Percentiles rank a stretch among this genome's conserved stretches.
Evolutionary conservation across 2,888 invertebrate species (phyloP).

Genomic region (Epirrhoe tristata): DNA sequence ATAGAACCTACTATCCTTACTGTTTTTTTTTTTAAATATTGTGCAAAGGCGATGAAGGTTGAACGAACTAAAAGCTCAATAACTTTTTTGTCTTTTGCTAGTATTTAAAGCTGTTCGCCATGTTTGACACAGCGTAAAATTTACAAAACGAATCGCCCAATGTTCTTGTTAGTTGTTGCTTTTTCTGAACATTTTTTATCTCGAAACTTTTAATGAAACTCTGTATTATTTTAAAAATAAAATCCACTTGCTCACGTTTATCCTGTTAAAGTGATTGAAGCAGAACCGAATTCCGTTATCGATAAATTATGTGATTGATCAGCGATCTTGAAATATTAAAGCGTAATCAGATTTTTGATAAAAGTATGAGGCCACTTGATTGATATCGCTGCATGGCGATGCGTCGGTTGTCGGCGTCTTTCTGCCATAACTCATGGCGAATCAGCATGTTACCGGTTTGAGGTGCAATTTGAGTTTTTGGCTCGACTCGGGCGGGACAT

Average conservation of each 20-base stretch:
- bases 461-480: constrained; percentile 53
- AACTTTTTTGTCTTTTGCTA: constrained; percentile 54
- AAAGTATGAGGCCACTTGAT: constrained; percentile 51
- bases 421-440: constrained; percentile 49
- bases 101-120: constrained; percentile 52
- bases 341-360: constrained; percentile 46
- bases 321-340: constrained; percentile 32
- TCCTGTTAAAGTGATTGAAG: constrained; percentile 23
- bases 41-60: constrained; percentile 45
- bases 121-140: constrained; percentile 63
- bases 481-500: constrained; percentile 36
- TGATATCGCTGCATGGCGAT: constrained; percentile 46
- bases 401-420: constrained; percentile 33
- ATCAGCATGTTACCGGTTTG: constrained; percentile 49
- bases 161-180: constrained; percentile 39
- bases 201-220: constrained; percentile 9
- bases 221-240: constrained; percentile 10
- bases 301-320: constrained; percentile 34
- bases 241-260: constrained; percentile 14
- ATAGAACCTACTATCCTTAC: background rate
- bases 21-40: constrained; percentile 1
- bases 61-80: constrained; percentile 59
- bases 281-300: constrained; percentile 29
- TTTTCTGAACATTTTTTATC: constrained; percentile 28
- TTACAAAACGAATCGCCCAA: constrained; percentile 61